Evolutionary conservation across 2,797 vertebrate genomes (phyloP), one percentile per base, ranked within the genome.

Genomic region (Centroberyx gerrardi): DNA sequence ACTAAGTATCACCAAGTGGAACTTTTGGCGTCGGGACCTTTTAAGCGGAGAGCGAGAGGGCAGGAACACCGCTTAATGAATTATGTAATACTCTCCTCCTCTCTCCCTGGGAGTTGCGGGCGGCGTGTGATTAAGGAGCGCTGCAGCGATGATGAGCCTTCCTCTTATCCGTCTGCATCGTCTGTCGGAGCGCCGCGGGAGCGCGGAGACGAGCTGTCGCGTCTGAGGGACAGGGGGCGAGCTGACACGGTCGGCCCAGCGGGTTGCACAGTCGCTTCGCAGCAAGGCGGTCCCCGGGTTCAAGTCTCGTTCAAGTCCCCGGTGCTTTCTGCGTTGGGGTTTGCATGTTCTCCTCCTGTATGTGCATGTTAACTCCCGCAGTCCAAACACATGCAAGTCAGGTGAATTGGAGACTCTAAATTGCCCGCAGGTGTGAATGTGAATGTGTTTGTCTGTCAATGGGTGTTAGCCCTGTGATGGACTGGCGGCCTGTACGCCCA

Each of bases 31-130:
- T 54, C 9, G 6, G 14, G 74, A 64, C 83, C 63, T 78, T 74
- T 84, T 76, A 80, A 86, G 74, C 5, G 3, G 29, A 67, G 82
- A 71, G 63, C 31, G 74, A 75, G 69, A 78, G 81, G 68, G 51
- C 65, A 72, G 62, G 53, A 22, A 7, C 5, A 36, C 68, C 72
- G 65, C 74, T 82, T 87, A 85, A 87, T 82, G 76, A 77, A 40
- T 85, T 81, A 82, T 13, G 44, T 81, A 84, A 89, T 38, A 48
- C 22, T 76, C 56, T 77, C 33, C 14, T 81, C 56, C 56, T 22
- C 22, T 64, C 66, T 68, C 60, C 4, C 72, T 8, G 68, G 76
- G 75, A 46, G 51, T 36, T 17, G 40, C 64, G 52, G 68, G 56
- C 60, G 17, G 72, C 8, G 38, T 31, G 48, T 4, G 48, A 40